Evolutionary conservation across 2,888 invertebrate genomes (phyloP).

Genomic region (Parochlus steinenii): DNA sequence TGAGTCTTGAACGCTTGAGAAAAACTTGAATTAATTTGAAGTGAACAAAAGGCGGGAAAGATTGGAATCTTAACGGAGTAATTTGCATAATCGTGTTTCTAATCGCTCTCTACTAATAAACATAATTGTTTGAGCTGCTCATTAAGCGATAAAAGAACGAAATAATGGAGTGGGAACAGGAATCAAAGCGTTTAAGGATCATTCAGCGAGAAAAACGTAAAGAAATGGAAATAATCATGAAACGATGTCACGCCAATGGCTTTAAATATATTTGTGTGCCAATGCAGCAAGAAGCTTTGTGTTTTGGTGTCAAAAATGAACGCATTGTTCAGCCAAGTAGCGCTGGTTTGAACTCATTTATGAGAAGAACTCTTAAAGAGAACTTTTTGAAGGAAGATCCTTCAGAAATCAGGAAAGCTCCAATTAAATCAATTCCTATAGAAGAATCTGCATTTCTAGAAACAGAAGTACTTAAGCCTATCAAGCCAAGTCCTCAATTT

Average conservation of each 20-base stretch:
- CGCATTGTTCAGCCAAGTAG: constrained; percentile 3
- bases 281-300: no score
- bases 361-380: constrained; percentile 8
- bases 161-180: constrained; percentile 8
- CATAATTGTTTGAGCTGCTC: no score
- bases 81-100: no score
- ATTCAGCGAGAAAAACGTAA: constrained; percentile 6
- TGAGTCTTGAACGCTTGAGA: no score
- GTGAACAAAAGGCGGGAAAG: neutral
- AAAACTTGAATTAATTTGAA: no score
- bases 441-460: neutral
- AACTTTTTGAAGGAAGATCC: constrained; percentile 6
- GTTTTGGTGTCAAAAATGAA: constrained; percentile 5
- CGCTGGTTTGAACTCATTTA: constrained; percentile 9
- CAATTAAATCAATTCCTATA: no score
- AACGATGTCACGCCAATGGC: constrained; percentile 2
- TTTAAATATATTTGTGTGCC: constrained; percentile 9
- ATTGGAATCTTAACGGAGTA: neutral
- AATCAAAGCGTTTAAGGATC: constrained; percentile 6
- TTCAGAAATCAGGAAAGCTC: no score
- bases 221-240: constrained; percentile 8
- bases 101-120: no score
- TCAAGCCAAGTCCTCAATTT: neutral
- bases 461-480: neutral
- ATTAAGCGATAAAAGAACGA: neutral